Conservation (phyloP, 2,888 invertebrate genomes). For the Polylopha cassiicola region DNA sequence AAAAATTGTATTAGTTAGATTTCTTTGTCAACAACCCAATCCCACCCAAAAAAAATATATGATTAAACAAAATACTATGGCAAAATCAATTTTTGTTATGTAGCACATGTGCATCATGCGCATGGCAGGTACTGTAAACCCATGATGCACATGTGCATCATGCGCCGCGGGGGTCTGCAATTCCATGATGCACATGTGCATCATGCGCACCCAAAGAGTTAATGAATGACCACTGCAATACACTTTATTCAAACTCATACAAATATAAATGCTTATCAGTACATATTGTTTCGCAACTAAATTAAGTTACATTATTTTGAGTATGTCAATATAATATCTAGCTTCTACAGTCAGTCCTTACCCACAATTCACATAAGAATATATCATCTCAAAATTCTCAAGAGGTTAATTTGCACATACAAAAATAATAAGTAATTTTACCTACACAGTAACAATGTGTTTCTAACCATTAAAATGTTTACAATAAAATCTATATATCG, state of each 20-base stretch:
- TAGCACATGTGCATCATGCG: too few relatives aligned
- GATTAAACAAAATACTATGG: too few relatives aligned
- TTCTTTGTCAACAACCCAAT: too few relatives aligned
- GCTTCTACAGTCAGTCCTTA: constrained; percentile 66
- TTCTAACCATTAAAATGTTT: constrained; percentile 57
- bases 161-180: too few relatives aligned
- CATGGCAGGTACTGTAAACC: too few relatives aligned
- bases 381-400: constrained; percentile 53
- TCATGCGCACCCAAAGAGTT: too few relatives aligned
- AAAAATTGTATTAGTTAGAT: too few relatives aligned
- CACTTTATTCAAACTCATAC: constrained; percentile 22
- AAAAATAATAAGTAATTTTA: constrained; percentile 60
- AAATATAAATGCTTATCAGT: constrained; percentile 40
- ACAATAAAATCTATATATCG: constrained; percentile 42
- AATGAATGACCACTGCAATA: constrained; percentile 23
- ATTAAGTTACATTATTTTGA: constrained; percentile 39
- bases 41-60: too few relatives aligned
- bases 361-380: constrained; percentile 59
- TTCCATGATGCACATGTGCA: too few relatives aligned
- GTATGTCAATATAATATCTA: constrained; percentile 47
- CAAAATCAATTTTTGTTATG: too few relatives aligned
- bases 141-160: too few relatives aligned
- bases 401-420: constrained; percentile 62
- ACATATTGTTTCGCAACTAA: constrained; percentile 43
- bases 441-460: constrained; percentile 74